These are phyloP conservation scores for Hippopotamyrus pictus DNA, from an alignment of 2,797 vertebrate species.

Conservation along the genomic window DNA sequence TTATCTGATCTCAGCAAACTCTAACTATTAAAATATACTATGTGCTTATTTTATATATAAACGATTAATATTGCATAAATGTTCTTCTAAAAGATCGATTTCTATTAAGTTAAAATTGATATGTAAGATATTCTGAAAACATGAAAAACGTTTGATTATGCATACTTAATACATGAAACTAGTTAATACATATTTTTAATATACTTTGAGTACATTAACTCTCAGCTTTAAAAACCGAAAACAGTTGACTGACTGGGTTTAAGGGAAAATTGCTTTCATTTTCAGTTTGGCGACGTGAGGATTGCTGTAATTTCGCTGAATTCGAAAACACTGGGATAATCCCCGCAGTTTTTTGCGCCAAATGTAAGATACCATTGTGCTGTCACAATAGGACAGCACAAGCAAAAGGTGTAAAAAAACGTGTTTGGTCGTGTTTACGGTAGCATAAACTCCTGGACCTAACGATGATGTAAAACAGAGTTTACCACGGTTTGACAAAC, in stretches of 20 bases:
- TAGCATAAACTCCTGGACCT: background rate
- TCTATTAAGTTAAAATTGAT: background rate
- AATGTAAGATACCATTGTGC: background rate
- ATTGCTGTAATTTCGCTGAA: background rate
- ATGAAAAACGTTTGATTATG: background rate
- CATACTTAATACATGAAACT: background rate
- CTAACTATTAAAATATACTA: background rate
- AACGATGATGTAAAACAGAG: background rate
- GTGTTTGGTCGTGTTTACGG: background rate
- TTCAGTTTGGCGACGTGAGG: background rate
- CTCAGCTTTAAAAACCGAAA: background rate
- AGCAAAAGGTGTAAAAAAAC: background rate
- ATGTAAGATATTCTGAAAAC: background rate
- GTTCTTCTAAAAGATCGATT: background rate
- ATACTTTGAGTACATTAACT: background rate
- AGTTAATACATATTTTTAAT: background rate
- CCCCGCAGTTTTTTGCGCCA: background rate
- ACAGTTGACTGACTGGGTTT: background rate
- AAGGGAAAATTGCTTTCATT: background rate
- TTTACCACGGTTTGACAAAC: background rate
- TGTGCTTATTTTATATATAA: background rate
- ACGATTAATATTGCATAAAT: background rate
- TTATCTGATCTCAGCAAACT: background rate
- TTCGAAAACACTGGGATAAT: background rate
- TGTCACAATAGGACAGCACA: background rate